Conservation (phyloP, 2,888 invertebrate genomes). For the Eupithecia dodoneata region DNA sequence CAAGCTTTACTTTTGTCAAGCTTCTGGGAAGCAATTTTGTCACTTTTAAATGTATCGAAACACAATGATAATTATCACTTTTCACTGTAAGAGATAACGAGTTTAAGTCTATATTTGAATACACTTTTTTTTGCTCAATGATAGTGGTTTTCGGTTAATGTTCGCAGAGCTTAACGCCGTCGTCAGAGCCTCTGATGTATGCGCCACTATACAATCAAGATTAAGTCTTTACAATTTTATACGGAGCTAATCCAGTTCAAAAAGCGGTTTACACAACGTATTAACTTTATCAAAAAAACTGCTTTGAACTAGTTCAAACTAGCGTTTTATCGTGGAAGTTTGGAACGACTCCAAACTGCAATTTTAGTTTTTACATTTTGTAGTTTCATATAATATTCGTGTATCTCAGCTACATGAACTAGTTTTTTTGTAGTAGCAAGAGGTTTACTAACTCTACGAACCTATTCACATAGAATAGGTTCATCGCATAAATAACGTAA, state of each 20-base stretch:
- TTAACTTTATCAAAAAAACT: conserved; percentile 31
- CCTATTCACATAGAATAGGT: no score
- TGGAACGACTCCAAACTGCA: conserved; percentile 30
- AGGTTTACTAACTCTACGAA: not conserved
- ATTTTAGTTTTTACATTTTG: conserved; percentile 5
- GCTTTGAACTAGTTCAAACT: conserved; percentile 27
- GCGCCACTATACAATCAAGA: conserved; percentile 17
- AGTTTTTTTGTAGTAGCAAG: not conserved
- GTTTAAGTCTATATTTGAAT: no score
- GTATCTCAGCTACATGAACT: not conserved
- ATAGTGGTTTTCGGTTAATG: no score
- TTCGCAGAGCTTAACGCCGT: not conserved
- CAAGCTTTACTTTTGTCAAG: no score
- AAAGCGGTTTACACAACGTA: conserved; percentile 28
- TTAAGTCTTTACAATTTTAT: conserved; percentile 29
- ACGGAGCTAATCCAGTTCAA: conserved; percentile 28
- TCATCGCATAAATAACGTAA: not conserved
- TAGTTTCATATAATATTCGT: not conserved
- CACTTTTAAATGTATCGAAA: no score
- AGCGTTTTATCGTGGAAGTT: conserved; percentile 26
- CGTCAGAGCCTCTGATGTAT: conserved; percentile 4
- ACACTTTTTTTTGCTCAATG: no score
- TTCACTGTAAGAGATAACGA: no score
- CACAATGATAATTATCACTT: no score
- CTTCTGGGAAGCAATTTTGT: no score